Evolutionary conservation across 2,113 vertebrate species (phyloP).

Genomic region (Scartelaos histophorus): DNA sequence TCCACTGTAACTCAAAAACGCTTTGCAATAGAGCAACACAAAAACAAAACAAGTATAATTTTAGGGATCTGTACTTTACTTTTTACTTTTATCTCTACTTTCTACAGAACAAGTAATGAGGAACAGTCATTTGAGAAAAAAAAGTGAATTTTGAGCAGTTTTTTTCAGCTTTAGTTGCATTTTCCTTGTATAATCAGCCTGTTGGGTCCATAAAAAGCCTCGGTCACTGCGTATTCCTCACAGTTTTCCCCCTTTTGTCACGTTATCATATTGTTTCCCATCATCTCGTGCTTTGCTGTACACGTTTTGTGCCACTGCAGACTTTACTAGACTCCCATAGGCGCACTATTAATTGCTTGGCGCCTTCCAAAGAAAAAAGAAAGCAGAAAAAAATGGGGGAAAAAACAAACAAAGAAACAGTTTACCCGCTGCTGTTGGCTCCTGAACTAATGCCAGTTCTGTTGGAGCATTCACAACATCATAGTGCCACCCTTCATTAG

Average conservation of each 20-base stretch:
- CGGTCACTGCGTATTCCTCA: too few relatives aligned
- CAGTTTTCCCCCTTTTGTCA: neutral
- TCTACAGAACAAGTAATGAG: too few relatives aligned
- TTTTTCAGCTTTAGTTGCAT: too few relatives aligned
- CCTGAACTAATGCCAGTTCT: slow-evolving; percentile 72
- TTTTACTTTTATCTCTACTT: too few relatives aligned
- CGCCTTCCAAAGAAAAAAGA: slow-evolving; percentile 63
- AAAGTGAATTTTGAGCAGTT: too few relatives aligned
- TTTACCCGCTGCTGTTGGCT: slow-evolving; percentile 75
- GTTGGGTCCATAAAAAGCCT: too few relatives aligned
- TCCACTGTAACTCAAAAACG: too few relatives aligned
- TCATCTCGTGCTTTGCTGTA: slow-evolving; percentile 42
- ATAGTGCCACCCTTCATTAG: slow-evolving; percentile 73
- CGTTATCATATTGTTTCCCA: slow-evolving; percentile 43
- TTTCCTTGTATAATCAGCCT: too few relatives aligned
- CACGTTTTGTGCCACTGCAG: slow-evolving; percentile 49
- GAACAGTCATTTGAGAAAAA: too few relatives aligned
- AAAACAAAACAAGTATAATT: too few relatives aligned
- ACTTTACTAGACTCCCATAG: slow-evolving; percentile 67
- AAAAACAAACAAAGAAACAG: slow-evolving; percentile 73
- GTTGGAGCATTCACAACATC: slow-evolving; percentile 72
- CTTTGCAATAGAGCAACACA: too few relatives aligned
- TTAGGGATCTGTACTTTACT: too few relatives aligned
- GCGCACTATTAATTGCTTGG: slow-evolving; percentile 75
- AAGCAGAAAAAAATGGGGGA: slow-evolving; percentile 18